phyloP scores from a whole-genome alignment of 2,888 invertebrate species.

The Cantharis flavilabris region DNA sequence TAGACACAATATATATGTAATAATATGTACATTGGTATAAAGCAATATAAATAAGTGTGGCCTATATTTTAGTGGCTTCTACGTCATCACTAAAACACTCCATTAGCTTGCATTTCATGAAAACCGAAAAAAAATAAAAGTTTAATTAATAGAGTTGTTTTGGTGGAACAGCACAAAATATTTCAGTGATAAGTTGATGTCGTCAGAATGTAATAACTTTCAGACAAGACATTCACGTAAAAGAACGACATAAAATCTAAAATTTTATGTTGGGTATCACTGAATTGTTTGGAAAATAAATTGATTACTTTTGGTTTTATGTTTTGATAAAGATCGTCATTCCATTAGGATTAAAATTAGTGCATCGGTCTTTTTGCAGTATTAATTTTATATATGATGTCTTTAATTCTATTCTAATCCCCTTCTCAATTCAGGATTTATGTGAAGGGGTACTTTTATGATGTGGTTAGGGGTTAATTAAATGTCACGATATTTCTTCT shows the following conservation, averaged over 20 bases:
- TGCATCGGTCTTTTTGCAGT: background rate
- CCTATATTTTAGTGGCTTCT: no score
- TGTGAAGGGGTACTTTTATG: background rate
- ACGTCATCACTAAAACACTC: no score
- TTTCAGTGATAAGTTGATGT: background rate
- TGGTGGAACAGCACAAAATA: background rate
- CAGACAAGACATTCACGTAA: background rate
- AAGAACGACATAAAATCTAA: background rate
- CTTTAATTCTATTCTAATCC: background rate
- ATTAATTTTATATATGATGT: background rate
- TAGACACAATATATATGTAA: no score
- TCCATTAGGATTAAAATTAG: background rate
- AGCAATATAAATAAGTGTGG: no score
- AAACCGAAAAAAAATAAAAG: background rate
- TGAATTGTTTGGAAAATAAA: background rate
- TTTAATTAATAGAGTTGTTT: background rate
- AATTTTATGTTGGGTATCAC: background rate
- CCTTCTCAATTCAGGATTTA: background rate
- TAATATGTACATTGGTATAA: no score
- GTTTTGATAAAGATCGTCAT: background rate
- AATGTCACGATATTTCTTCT: background rate
- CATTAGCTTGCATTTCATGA: no score
- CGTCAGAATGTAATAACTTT: background rate
- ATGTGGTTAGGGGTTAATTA: background rate
- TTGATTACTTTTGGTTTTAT: background rate